phyloP scores from a whole-genome alignment of 2,888 invertebrate genomes.

The Eulithis prunata region DNA sequence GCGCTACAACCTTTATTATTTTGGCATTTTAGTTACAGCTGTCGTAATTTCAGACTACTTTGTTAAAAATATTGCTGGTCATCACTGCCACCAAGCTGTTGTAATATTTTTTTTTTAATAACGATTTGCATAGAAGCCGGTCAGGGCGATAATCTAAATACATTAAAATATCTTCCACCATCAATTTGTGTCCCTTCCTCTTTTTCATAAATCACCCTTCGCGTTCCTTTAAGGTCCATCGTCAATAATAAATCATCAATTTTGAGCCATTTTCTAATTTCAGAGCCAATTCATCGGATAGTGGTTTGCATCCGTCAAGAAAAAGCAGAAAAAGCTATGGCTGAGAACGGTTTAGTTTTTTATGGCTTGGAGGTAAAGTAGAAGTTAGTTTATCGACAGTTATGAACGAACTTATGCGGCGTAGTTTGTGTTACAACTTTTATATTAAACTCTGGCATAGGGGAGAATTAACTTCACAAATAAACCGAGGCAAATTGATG shows the following conservation, averaged over 20 bases:
- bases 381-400: slow-evolving; percentile 33
- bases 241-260: slow-evolving; percentile 41
- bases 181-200: slow-evolving; percentile 38
- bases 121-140: slow-evolving; percentile 9
- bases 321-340: slow-evolving; percentile 1
- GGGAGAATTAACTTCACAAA: slow-evolving; percentile 26
- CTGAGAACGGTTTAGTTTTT: slow-evolving; percentile 16
- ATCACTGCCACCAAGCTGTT: too few species aligned
- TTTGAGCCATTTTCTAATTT: slow-evolving; percentile 33
- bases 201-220: slow-evolving; percentile 40
- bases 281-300: slow-evolving; percentile 28
- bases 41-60: too few species aligned
- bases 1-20: slow-evolving; percentile 10
- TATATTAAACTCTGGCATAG: slow-evolving; percentile 45
- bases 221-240: slow-evolving; percentile 36
- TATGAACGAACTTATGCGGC: slow-evolving; percentile 31
- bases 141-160: slow-evolving; percentile 25
- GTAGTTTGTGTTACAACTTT: slow-evolving; percentile 46
- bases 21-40: neutral
- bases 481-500: slow-evolving; percentile 28
- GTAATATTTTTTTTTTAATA: neutral
- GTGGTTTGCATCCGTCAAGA: slow-evolving; percentile 18
- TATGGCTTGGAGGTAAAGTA: slow-evolving; percentile 4
- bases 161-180: slow-evolving; percentile 27
- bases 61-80: too few species aligned